These are phyloP conservation scores for Mylabris sibirica DNA, from an alignment of 2,888 invertebrate species.

Conservation along the genomic window DNA sequence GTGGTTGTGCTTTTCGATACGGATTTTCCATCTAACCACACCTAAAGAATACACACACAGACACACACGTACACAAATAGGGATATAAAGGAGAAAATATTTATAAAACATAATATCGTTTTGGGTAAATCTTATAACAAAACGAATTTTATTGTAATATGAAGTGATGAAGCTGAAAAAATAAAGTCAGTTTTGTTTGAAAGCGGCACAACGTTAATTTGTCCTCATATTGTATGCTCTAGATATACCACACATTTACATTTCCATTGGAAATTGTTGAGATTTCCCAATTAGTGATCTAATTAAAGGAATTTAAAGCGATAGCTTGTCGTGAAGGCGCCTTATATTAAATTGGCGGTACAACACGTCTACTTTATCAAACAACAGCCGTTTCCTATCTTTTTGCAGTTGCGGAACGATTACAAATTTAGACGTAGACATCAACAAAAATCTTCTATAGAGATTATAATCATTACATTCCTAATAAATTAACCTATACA, in stretches of 20 bases:
- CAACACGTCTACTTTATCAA: slow-evolving; percentile 18
- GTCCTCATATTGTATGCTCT: slow-evolving; percentile 17
- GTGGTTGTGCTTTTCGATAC: slow-evolving; percentile 34
- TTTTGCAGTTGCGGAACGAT: slow-evolving; percentile 39
- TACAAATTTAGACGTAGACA: slow-evolving; percentile 33
- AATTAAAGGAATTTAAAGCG: slow-evolving; percentile 18
- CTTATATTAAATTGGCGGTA: slow-evolving; percentile 39
- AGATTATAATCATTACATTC: slow-evolving; percentile 11
- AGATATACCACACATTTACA: slow-evolving; percentile 6
- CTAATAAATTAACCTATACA: slow-evolving; percentile 1
- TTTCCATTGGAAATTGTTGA: slow-evolving; percentile 8
- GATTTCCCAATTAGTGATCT: slow-evolving; percentile 17
- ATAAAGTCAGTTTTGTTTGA: slow-evolving; percentile 4
- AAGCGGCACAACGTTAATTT: slow-evolving; percentile 9
- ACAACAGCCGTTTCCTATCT: slow-evolving; percentile 35
- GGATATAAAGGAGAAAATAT: background rate
- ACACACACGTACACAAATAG: background rate
- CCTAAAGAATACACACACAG: slow-evolving; percentile 1
- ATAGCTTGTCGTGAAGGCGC: slow-evolving; percentile 21
- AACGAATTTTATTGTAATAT: background rate
- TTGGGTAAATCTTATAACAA: background rate
- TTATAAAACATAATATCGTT: background rate
- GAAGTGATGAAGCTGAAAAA: background rate
- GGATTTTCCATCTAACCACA: slow-evolving; percentile 23
- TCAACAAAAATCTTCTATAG: slow-evolving; percentile 15